Evolutionary conservation across 1,140 invertebrate genomes (phyloP).

Genomic region (Atta texana): DNA sequence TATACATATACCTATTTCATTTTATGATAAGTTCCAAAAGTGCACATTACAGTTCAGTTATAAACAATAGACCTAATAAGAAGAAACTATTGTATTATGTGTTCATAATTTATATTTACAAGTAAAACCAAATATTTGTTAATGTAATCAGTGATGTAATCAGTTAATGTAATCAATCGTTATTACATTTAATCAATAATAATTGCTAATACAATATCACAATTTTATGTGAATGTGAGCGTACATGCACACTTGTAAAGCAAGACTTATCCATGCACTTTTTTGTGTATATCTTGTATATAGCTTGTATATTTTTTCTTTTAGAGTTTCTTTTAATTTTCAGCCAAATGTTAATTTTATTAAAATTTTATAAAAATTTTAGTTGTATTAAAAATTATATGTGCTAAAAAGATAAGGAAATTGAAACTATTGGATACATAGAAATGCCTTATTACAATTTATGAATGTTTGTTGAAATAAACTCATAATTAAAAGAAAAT

Average conservation of each 20-base stretch:
- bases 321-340: not conserved
- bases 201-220: not conserved
- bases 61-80: not conserved
- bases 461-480: not conserved
- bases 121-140: conserved; percentile 23
- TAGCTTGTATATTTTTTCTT: not conserved
- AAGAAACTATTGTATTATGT: not conserved
- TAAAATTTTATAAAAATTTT: not conserved
- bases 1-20: too few species aligned
- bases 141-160: not conserved
- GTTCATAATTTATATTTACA: conserved; percentile 3
- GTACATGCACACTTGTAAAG: not conserved
- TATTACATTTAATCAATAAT: conserved; percentile 6
- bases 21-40: too few species aligned
- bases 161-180: not conserved
- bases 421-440: not conserved
- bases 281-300: not conserved
- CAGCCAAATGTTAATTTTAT: not conserved
- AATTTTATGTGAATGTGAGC: not conserved
- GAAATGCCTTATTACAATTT: not conserved
- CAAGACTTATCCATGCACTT: not conserved
- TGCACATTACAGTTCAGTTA: too few species aligned
- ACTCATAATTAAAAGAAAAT: not conserved
- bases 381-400: not conserved
- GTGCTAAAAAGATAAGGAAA: not conserved